A percentile compares a stretch with the other conserved stretches of the same genome.
Conservation (phyloP, 2,797 vertebrate species). For the Linurgus olivaceus region DNA sequence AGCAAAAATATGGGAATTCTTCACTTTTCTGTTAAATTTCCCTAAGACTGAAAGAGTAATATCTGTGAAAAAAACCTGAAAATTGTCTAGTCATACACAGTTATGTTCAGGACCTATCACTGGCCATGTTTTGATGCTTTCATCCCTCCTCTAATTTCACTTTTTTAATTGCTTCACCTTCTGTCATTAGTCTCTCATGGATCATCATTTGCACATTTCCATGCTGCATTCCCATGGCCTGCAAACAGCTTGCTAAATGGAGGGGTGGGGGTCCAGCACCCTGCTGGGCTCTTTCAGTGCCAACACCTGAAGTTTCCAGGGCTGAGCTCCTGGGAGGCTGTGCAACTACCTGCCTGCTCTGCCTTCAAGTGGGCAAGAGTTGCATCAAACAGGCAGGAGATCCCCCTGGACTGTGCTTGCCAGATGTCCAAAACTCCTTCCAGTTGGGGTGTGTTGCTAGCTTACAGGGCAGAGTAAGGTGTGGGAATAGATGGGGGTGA, state of each 20-base stretch:
- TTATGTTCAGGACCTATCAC: not conserved
- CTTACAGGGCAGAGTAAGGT: not conserved
- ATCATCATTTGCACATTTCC: not conserved
- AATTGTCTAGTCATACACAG: not conserved
- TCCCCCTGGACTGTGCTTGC: not conserved
- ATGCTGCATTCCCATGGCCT: not conserved
- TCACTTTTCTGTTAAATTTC: not conserved
- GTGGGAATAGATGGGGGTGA: constrained; percentile 23
- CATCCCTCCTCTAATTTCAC: not conserved
- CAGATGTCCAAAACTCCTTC: constrained; percentile 58
- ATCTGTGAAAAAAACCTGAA: not conserved
- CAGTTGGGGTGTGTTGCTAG: constrained; percentile 7
- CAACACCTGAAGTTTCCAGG: not conserved
- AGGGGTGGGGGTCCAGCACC: not conserved
- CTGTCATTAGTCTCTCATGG: not conserved
- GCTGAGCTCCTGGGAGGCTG: not conserved
- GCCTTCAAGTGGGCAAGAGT: not conserved
- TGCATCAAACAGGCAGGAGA: constrained; percentile 24
- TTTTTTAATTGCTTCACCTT: not conserved
- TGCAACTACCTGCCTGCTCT: not conserved
- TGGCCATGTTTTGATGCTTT: not conserved
- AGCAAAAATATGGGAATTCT: not conserved
- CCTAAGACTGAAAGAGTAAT: not conserved
- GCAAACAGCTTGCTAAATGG: constrained; percentile 4
- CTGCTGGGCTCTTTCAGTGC: not conserved